phyloP scores from a whole-genome alignment of 2,888 invertebrate species.

The Alcis repandata region DNA sequence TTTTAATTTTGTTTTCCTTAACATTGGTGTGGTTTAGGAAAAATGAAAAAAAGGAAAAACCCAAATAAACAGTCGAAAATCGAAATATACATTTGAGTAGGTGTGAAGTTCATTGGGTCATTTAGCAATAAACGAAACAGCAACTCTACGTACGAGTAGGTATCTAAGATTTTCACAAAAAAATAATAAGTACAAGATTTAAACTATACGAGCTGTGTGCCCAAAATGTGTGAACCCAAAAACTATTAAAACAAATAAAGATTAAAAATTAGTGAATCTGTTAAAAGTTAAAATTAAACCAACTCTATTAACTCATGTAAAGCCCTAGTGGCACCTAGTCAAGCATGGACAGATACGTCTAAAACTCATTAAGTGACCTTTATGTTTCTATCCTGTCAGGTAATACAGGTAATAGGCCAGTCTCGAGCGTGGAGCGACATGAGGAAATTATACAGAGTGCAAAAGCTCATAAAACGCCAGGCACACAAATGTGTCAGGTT shows the following conservation, averaged over 20 bases:
- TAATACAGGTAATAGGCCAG: constrained; percentile 34
- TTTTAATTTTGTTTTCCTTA: no score
- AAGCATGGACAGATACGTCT: constrained; percentile 4
- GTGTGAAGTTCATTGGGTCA: no score
- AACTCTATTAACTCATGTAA: constrained; percentile 14
- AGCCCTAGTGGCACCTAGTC: not conserved
- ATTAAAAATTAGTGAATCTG: not conserved
- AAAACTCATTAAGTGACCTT: constrained; percentile 30
- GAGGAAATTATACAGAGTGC: constrained; percentile 47
- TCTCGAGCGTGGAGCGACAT: constrained; percentile 23
- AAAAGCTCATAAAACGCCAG: constrained; percentile 41
- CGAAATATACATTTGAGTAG: no score
- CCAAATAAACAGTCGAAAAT: no score
- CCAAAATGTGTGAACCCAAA: no score
- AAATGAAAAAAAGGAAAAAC: no score
- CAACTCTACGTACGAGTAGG: no score
- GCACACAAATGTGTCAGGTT: constrained; percentile 32
- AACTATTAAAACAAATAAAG: not conserved
- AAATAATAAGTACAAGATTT: not conserved
- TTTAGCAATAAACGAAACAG: no score
- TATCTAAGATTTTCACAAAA: no score
- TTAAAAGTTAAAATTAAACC: not conserved
- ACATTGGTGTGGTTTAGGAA: no score
- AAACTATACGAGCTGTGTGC: not conserved
- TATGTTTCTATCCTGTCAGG: constrained; percentile 28